Base-by-base conservation (phyloP, 2,888 invertebrate genomes). In the Epistrophella euchroma region DNA sequence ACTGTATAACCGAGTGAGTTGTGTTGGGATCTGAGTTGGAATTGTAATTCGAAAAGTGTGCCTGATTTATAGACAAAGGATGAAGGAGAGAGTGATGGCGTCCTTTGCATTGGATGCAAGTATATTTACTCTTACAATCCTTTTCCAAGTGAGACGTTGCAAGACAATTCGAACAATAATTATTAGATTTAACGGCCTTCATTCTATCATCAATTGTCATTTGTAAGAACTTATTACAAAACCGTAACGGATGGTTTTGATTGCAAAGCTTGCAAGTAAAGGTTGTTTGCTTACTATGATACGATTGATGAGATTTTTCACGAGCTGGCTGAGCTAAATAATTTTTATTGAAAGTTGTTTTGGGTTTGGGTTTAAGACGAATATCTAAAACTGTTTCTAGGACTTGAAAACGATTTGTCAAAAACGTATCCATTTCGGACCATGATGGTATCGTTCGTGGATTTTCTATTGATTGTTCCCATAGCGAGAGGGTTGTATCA, bases 11-110 rank as follows among this genome's bases (percentile, higher is more conserved):
- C 6, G 28, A 28, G 3, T 28, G 28, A 6, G 28, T 28, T 28
- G 28, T 28, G 28, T 5, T 5, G 28, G 28, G 28, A 28, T 28
- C 28, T 28, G 28, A 28, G 28, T 28, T 28, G 28, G 28, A 28
- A 28, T 28, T 28, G 28, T 28, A 28, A 43, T 43, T 58, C 10
- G 58, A 5, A 52, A 37, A 58, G 37, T 58, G 58, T 17, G 58
- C 6, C 35, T 58, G 35, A 13, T 2, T 37, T 37, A 58, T 4
- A 37, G 32, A 4, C 2, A 19, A 37, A 72, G n/a, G 15, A 45
- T 75, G 64, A 25, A 81, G 70, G 11, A 71, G 72, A n/a, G 50
- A 58, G 35, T 72, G 64, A 22, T 35, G 76, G 7, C 62, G 58
- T 60, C 37, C 25, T 35, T 43, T 77, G 50, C 77, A 71, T 7